Base-by-base conservation (phyloP, 2,797 vertebrate species). In the Sebastes kiyomatsui region DNA sequence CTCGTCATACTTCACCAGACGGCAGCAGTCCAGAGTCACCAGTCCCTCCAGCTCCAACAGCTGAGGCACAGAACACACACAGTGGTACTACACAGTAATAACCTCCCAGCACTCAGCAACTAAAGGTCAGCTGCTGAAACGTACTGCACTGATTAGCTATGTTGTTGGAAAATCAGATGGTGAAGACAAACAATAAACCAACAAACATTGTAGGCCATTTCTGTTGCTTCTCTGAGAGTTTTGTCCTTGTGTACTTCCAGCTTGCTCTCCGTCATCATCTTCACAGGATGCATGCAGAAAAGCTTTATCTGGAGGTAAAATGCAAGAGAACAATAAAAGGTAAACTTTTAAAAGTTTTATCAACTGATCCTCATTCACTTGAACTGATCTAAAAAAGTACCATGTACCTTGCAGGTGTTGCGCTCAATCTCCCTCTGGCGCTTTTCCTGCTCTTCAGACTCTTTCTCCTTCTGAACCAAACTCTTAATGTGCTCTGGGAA, bases 191-290 rank as follows among this genome's bases (percentile, higher is more conserved):
- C 42, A 7, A 62, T 7, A 22, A 75, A 38, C 27, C 13, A 30
- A 85, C 85, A 68, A 71, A 99, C 98, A 97, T 99, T 99, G 80
- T 97, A 97, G 83, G 98, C 97, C 86, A 98, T 97, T 92, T 98
- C 97, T 79, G 98, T 97, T 86, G 99, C 98, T 93, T 99, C 98
- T 83, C 92, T 96, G 81, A 99, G 95, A 11, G 97, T 99, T 94
- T 97, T 99, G 91, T 99, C 99, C 82, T 99, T 99, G 93, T 99
- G 99, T 86, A 99, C 98, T 85, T 99, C 98, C 84, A 99, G 93
- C 91, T 98, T 99, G 94, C 97, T 99, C 92, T 99, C 99, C 95
- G 98, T 97, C 97, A 99, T 97, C 93, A 92, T 94, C 88, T 98
- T 99, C 62, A 97, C 94, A 61, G 99, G 98, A 95, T 99, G 98